Evolutionary conservation across 2,888 invertebrate species (phyloP), one percentile per base, ranked within the genome.

Genomic region (Nasonia oneida): DNA sequence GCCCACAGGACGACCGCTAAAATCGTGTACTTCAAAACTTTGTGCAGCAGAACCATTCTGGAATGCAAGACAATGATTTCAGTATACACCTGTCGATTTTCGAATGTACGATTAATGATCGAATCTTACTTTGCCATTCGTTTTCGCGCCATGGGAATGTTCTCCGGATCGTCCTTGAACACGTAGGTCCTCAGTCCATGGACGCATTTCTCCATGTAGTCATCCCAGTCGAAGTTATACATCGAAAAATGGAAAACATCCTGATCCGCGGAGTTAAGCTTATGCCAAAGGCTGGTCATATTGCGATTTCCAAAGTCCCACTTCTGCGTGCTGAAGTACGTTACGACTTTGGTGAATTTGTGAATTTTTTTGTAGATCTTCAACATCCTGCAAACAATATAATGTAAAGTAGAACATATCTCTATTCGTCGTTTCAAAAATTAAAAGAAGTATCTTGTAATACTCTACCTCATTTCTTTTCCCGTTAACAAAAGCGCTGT

Each of bases 401-500:
- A 4, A 23, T 8, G 57, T 8, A n/a, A 23, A 47, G 33, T 23
- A 78, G 14, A 53, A 1, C n/a, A 18, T 61, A 8, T 57, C 23
- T 23, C 37, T 14, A 73, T 37, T 2, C 14, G 42, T 0, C 18
- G 39, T 5, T 37, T 23, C 23, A 23, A 23, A 23, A 23, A 23
- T 23, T 23, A 23, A 23, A 23, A 23, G 23, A 23, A 23, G 23
- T 23, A 23, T 23, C 61, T 14, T 3, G 2, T 18, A n/a, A 8
- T 61, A 33, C 15, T 39, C 23, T 89, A 94, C 95, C 94, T 94
- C 84, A 95, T 94, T 90, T 94, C 94, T 88, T 94, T 94, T 61
- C 96, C 95, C 23, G 94, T 91, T 14, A 95, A 82, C 73, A 94
- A 91, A 77, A 94, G 93, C 1, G 94, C 94, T 23, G 94, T 86